Evolutionary conservation across 2,113 vertebrate species (phyloP).

Genomic region (Gopherus flavomarginatus): DNA sequence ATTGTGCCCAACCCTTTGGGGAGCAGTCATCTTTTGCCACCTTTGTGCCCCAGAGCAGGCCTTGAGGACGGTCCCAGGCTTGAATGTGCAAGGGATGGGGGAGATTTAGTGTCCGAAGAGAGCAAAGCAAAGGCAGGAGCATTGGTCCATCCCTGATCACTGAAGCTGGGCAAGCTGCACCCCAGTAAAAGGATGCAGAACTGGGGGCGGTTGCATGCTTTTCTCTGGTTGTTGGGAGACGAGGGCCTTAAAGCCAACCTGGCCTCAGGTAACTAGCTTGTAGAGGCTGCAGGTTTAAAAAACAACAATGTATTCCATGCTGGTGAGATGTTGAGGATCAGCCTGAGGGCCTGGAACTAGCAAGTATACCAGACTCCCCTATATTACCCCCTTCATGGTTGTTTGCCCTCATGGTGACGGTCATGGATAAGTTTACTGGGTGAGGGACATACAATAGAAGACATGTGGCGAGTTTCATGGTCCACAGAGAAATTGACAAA

Average conservation of each 20-base stretch:
- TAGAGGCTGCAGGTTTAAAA: not conserved
- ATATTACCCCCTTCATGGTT: not conserved
- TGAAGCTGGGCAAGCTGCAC: too few species aligned
- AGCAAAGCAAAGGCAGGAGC: not conserved
- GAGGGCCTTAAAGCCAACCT: not conserved
- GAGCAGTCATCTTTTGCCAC: not conserved
- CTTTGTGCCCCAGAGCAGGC: not conserved
- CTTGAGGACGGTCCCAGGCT: not conserved
- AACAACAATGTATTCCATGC: too few species aligned
- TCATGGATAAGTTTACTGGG: too few species aligned
- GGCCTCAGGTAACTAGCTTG: not conserved
- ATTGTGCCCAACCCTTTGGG: not conserved
- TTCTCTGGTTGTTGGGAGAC: not conserved
- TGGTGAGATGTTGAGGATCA: not conserved
- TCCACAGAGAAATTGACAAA: too few species aligned
- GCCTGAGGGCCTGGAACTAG: not conserved
- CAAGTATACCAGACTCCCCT: not conserved
- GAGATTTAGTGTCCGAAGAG: not conserved
- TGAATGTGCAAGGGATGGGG: not conserved
- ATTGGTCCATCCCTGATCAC: too few species aligned
- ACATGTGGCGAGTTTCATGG: too few species aligned
- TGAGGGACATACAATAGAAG: too few species aligned
- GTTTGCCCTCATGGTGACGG: too few species aligned
- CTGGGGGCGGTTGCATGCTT: not conserved
- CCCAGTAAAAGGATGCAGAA: too few species aligned